These are phyloP conservation scores for Mimumesa dahlbomi DNA, from an alignment of 2,888 invertebrate genomes.

Conservation along the genomic window DNA sequence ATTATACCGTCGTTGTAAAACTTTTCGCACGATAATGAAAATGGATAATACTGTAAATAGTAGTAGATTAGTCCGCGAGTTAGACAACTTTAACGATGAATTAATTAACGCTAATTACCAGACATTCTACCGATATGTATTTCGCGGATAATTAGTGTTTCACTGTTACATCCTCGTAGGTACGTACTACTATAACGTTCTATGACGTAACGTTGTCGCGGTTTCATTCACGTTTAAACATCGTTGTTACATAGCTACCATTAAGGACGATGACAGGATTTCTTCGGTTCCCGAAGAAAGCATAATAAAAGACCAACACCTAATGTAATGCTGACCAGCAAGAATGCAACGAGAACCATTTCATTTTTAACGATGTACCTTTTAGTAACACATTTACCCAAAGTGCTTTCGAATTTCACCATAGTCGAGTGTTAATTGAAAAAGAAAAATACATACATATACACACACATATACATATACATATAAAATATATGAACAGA, in stretches of 20 bases:
- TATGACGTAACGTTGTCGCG: neutral
- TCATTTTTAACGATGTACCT: neutral
- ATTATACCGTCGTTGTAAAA: neutral
- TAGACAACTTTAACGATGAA: no score
- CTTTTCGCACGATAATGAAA: neutral
- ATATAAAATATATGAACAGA: no score
- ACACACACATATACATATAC: neutral
- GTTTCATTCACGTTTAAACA: neutral
- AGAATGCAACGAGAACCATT: conserved; percentile 21
- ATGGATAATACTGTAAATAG: neutral
- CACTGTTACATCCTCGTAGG: no score
- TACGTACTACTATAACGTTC: no score
- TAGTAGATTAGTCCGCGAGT: no score
- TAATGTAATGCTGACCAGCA: conserved; percentile 41
- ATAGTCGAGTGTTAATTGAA: no score
- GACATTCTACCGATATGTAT: neutral
- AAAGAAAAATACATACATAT: neutral
- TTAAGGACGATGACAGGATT: conserved; percentile 49
- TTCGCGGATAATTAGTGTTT: no score
- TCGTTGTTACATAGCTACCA: conserved; percentile 22
- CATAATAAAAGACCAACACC: conserved; percentile 16
- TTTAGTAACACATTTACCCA: neutral
- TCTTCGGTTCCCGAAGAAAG: conserved; percentile 8
- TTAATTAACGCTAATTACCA: neutral
- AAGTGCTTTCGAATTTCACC: neutral